Conservation (phyloP, 2,113 vertebrate genomes). For the Gallinago media region DNA sequence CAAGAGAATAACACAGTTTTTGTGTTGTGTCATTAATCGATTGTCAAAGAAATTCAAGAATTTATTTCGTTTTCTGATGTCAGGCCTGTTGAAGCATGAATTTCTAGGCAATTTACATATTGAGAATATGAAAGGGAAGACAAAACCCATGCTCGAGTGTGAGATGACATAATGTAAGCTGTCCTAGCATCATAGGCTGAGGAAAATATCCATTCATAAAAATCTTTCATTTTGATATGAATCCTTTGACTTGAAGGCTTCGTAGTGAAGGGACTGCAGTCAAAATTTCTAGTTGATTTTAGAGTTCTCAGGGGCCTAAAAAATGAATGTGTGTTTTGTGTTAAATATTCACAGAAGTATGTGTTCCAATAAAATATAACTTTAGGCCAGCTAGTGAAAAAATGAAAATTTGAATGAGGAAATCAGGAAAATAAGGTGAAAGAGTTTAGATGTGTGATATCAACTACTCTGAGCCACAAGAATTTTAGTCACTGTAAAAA, state of each 20-base stretch:
- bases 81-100: not conserved
- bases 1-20: not conserved
- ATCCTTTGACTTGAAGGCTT: not conserved
- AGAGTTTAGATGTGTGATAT: slow-evolving; percentile 22
- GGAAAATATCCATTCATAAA: not conserved
- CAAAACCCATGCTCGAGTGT: not conserved
- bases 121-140: not conserved
- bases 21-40: not conserved
- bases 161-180: not conserved
- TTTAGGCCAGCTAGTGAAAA: slow-evolving; percentile 42
- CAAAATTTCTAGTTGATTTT: slow-evolving; percentile 30
- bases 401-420: slow-evolving; percentile 32
- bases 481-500: slow-evolving; percentile 66
- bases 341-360: slow-evolving; percentile 49
- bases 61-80: not conserved
- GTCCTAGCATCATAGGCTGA: not conserved
- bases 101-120: not conserved
- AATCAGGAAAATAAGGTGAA: slow-evolving; percentile 57
- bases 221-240: not conserved
- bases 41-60: not conserved
- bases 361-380: slow-evolving; percentile 55
- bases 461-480: slow-evolving; percentile 50
- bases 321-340: slow-evolving; percentile 59
- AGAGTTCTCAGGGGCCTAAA: slow-evolving; percentile 22
- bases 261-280: not conserved